These are phyloP conservation scores for Phoebastria nigripes DNA, from an alignment of 2,797 vertebrate species.

Conservation along the genomic window DNA sequence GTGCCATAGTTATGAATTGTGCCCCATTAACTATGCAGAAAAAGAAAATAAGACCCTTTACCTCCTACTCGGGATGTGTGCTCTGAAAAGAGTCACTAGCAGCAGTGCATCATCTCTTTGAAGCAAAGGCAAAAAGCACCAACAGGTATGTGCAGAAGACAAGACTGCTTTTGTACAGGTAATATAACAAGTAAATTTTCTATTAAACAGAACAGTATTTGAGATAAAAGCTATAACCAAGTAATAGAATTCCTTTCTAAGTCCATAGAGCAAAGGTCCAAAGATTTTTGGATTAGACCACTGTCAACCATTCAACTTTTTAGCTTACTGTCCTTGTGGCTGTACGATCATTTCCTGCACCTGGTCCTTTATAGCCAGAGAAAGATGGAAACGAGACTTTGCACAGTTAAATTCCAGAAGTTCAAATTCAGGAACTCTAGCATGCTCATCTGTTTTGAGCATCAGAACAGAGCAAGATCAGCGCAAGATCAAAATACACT, in stretches of 20 bases:
- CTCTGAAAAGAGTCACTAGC: background rate
- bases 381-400: background rate
- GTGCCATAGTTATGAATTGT: background rate
- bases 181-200: background rate
- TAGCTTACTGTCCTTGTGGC: background rate
- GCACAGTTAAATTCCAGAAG: background rate
- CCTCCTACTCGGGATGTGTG: background rate
- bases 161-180: background rate
- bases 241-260: background rate
- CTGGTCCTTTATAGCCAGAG: background rate
- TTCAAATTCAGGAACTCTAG: background rate
- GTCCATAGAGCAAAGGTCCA: background rate
- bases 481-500: background rate
- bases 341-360: background rate
- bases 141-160: background rate
- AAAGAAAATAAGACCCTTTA: background rate
- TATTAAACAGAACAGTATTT: background rate
- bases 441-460: background rate
- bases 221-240: background rate
- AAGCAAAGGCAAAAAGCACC: background rate
- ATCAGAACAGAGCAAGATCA: background rate
- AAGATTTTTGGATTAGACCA: background rate
- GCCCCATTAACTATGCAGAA: background rate
- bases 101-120: background rate
- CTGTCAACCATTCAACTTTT: background rate